Base-by-base conservation (phyloP, 2,888 invertebrate species). In the Drosophila infuscata region DNA sequence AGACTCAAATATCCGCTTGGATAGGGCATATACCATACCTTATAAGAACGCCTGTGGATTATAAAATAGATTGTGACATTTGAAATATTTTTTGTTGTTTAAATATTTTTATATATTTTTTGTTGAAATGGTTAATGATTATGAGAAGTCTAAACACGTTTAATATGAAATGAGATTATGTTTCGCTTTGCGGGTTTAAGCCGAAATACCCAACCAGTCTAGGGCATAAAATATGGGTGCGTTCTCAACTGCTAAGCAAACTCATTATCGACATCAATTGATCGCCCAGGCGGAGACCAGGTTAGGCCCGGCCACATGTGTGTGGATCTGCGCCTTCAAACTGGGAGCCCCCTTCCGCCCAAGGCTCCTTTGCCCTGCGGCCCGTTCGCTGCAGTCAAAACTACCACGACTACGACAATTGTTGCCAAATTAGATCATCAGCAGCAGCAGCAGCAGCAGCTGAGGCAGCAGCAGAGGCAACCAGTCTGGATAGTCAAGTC, bases 401-500 rank as follows among this genome's bases (percentile, higher is more conserved):
- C 74, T 65, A 68, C 53, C 67, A 76, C 79, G 74, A 74, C 74
- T 79, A 92, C 92, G 91, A 92, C 91, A 91, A 91, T 90, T 92
- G 91, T 91, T 91, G 91, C 91, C 91, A 91, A 92, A 92, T 92
- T 92, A 92, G 92, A 92, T 92, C 92, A 92, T 91, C 92, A 91
- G 88, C 77, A 73, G 63, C 36, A 29, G 76, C 70, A 58, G 30
- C 92, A 91, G 91, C 92, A 90, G 87, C 76, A 70, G 62, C n/a
- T 25, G 20, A 25, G 25, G 76, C 70, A 59, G 33, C 15, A 4
- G 3, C 20, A 52, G 54, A 30, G 61, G 48, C 57, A 73, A 68
- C 71, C 73, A 78, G 71, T 64, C 79, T 72, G 79, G 69, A 76
- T 60, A 81, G 68, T 57, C 82, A 82, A 82, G 82, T 77, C 81